These are phyloP conservation scores for Corythornis vintsioides DNA, from an alignment of 2,113 vertebrate species.

Conservation along the genomic window DNA sequence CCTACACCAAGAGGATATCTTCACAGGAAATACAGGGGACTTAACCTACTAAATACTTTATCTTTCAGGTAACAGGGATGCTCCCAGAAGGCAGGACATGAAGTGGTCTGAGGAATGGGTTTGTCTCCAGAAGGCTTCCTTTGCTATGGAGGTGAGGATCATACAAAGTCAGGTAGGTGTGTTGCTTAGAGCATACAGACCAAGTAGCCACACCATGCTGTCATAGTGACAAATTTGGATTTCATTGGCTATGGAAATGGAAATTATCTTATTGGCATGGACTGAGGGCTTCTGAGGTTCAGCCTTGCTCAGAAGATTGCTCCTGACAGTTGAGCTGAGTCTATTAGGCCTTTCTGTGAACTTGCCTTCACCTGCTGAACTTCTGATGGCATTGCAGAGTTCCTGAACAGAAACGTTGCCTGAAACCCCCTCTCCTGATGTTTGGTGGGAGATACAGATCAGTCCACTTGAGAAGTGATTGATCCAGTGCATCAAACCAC, in stretches of 20 bases:
- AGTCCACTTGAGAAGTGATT: rapidly evolving
- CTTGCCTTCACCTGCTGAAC: not conserved
- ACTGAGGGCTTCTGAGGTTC: not conserved
- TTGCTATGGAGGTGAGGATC: not conserved
- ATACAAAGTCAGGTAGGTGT: not conserved
- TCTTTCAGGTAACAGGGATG: not conserved
- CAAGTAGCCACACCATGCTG: not conserved
- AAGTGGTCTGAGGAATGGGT: not conserved
- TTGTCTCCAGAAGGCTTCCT: not conserved
- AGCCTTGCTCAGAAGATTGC: not conserved
- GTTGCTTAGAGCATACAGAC: rapidly evolving
- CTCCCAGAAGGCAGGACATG: not conserved
- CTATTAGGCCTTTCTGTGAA: not conserved
- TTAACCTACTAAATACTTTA: not conserved
- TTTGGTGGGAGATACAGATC: rapidly evolving
- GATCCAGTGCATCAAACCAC: rapidly evolving
- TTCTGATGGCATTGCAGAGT: not conserved
- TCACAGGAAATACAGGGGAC: not conserved
- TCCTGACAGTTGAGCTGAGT: not conserved
- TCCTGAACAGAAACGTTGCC: not conserved
- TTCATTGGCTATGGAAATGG: not conserved
- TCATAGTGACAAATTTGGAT: rapidly evolving
- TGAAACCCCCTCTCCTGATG: rapidly evolving
- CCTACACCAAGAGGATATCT: not conserved
- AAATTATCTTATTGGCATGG: not conserved